These are phyloP conservation scores for Vanessa tameamea DNA, from an alignment of 1,140 invertebrate genomes.

Conservation along the genomic window DNA sequence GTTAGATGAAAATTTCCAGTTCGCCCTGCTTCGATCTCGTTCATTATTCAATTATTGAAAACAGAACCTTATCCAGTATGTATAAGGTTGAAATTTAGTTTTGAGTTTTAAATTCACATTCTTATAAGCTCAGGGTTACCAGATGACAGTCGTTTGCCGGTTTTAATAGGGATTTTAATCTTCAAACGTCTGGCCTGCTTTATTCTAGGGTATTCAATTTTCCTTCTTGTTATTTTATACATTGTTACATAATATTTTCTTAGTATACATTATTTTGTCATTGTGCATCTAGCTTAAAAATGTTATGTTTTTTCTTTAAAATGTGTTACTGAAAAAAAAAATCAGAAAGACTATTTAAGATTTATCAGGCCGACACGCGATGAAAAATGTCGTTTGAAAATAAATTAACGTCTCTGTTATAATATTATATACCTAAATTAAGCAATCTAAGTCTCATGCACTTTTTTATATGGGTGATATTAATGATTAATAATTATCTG, in stretches of 20 bases:
- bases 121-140: background rate
- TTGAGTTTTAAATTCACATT: background rate
- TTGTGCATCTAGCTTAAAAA: too few relatives aligned
- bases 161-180: conserved; percentile 13
- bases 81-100: background rate
- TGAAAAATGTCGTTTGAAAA: too few relatives aligned
- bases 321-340: too few relatives aligned
- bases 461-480: too few relatives aligned
- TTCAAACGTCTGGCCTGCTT: conserved; percentile 1
- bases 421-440: too few relatives aligned
- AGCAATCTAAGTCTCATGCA: too few relatives aligned
- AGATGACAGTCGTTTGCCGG: conserved; percentile 13
- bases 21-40: background rate
- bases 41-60: background rate
- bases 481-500: too few relatives aligned
- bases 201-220: background rate
- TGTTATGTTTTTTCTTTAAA: too few relatives aligned
- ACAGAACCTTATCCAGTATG: background rate
- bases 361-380: too few relatives aligned
- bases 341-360: too few relatives aligned
- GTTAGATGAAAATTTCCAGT: conserved; percentile 16
- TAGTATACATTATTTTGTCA: background rate
- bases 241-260: background rate
- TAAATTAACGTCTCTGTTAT: too few relatives aligned
- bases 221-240: conserved; percentile 2